Base-by-base conservation (phyloP, 2,797 vertebrate genomes). In the Etheostoma perlongum region DNA sequence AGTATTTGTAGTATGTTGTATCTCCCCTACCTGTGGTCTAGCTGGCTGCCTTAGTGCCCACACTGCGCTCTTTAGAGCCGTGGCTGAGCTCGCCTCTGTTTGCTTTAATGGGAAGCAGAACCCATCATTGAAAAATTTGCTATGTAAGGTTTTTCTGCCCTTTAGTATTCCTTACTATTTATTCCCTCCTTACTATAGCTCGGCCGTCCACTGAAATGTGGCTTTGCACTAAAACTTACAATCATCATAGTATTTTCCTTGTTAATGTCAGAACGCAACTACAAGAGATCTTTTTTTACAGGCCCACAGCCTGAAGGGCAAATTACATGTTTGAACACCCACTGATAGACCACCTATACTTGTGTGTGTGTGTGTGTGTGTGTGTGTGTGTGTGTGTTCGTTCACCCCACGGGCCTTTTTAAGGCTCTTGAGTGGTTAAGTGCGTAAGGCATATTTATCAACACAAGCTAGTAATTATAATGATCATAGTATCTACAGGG, bases 21-120 rank as follows among this genome's bases (percentile, higher is more conserved):
- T 78, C 85, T 54, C 57, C 44, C 68, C 47, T 40, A 81, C 46
- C 81, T 92, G 89, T 89, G 86, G 90, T 88, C 75, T 25, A 14
- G 27, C 76, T 90, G 87, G 84, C 89, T 72, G 86, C 83, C 79
- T 83, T 67, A 0, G 23, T 52, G 74, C 72, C 82, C 83, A 46
- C 82, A 73, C 54, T 49, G 58, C 71, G 85, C 79, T 74, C 83
- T 83, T 77, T 67, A 74, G 60, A 61, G 57, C 83, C 42, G n/a
- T 30, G 68, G 71, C 83, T 72, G 30, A 61, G 61, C 76, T 72
- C 27, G 65, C 81, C 72, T 79, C 40, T 16, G 67, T 88, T 92
- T 88, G 81, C 72, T 85, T 91, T 90, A 84, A 87, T 87, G 67
- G 72, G 78, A 92, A 89, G 73, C 90, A 79, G 81, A 69, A 90